Evolutionary conservation across 2,888 invertebrate species (phyloP).

Genomic region (Nephrotoma flavescens): DNA sequence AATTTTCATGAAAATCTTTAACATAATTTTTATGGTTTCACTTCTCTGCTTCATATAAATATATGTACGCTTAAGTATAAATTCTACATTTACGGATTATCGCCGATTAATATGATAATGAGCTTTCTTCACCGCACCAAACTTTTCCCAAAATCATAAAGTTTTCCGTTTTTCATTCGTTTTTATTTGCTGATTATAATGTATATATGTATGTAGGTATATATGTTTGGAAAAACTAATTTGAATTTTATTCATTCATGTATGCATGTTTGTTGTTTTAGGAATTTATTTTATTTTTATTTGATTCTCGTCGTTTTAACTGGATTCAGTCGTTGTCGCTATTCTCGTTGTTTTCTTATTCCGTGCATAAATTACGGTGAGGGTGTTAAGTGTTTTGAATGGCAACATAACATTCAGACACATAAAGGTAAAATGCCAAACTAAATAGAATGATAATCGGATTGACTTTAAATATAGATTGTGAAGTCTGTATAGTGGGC

Average conservation of each 20-base stretch:
- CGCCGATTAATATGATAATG: background rate
- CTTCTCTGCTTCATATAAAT: background rate
- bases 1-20: background rate
- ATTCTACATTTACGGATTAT: background rate
- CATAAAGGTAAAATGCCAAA: background rate
- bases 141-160: background rate
- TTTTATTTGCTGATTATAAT: background rate
- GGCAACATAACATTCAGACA: background rate
- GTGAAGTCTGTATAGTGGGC: background rate
- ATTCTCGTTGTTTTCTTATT: background rate
- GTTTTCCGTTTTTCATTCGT: background rate
- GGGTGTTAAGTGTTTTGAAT: background rate
- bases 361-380: background rate
- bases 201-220: background rate
- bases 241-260: too few species aligned
- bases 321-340: background rate
- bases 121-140: background rate
- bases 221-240: background rate
- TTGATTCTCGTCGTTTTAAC: background rate
- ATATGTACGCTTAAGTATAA: background rate
- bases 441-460: background rate
- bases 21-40: background rate
- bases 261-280: background rate
- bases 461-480: background rate
- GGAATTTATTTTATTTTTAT: background rate